These are phyloP conservation scores for Zeugodacus cucurbitae DNA, from an alignment of 1,140 invertebrate genomes.

Conservation along the genomic window DNA sequence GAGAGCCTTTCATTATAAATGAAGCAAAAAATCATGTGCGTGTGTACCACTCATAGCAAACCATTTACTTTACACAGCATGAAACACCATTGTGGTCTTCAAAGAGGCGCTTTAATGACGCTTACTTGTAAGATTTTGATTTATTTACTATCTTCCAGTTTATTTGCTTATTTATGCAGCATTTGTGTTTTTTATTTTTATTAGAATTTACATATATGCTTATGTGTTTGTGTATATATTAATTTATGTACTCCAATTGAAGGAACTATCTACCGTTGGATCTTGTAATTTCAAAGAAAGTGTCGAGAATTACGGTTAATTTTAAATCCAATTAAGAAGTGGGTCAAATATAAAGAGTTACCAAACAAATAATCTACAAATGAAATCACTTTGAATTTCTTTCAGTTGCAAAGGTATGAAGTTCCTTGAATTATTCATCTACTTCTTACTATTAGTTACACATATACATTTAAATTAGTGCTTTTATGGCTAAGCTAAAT, in stretches of 20 bases:
- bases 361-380: background rate
- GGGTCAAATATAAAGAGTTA: background rate
- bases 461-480: background rate
- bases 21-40: too few relatives aligned
- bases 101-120: background rate
- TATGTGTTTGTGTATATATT: background rate
- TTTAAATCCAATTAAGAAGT: background rate
- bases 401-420: background rate
- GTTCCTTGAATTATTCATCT: background rate
- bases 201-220: background rate
- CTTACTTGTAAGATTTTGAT: background rate
- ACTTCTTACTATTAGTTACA: background rate
- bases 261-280: constrained; percentile 47
- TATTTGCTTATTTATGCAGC: background rate
- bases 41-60: too few relatives aligned
- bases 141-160: background rate
- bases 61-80: too few relatives aligned
- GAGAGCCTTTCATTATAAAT: too few relatives aligned
- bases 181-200: background rate
- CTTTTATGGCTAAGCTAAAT: background rate
- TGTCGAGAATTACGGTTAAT: background rate
- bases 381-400: background rate
- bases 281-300: constrained; percentile 38
- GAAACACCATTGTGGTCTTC: too few relatives aligned
- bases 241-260: constrained; percentile 42